These are phyloP conservation scores for Plectrocnemia conspersa DNA, from an alignment of 1,140 invertebrate genomes.

Conservation along the genomic window DNA sequence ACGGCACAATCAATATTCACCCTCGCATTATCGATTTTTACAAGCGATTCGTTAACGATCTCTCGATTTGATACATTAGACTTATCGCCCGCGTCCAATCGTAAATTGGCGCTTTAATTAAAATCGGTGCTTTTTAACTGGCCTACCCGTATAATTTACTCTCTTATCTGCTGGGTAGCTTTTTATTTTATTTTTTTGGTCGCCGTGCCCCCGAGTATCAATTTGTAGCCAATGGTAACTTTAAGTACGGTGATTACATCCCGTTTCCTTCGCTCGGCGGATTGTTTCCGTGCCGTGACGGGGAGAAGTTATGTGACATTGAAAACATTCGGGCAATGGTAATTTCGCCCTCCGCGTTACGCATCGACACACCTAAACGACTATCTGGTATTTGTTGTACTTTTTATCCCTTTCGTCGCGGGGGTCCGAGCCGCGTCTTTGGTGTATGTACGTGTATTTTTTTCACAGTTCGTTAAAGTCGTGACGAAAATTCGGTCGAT, in stretches of 20 bases:
- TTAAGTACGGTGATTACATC: conserved; percentile 2
- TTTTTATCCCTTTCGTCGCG: background rate
- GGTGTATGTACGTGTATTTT: background rate
- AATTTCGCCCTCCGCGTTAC: background rate
- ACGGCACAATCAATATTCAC: too few relatives aligned
- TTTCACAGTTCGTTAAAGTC: background rate
- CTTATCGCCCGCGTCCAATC: too few relatives aligned
- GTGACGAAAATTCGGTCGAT: background rate
- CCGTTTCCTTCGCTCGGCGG: background rate
- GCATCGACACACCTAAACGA: conserved; percentile 17
- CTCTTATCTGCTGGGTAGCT: too few relatives aligned
- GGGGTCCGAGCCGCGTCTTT: background rate
- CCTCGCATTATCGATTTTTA: too few relatives aligned
- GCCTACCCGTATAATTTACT: too few relatives aligned
- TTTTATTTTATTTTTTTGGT: too few relatives aligned
- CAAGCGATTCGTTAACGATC: too few relatives aligned
- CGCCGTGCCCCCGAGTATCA: too few relatives aligned
- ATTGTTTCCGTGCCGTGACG: conserved; percentile 1
- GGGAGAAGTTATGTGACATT: conserved; percentile 19
- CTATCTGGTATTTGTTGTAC: conserved; percentile 7
- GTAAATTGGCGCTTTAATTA: too few relatives aligned
- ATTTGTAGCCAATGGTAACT: too few relatives aligned
- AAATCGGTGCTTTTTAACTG: too few relatives aligned
- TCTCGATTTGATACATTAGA: too few relatives aligned
- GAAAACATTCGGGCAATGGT: conserved; percentile 17